Percentiles rank a stretch among this genome's conserved stretches.
phyloP scores from a whole-genome alignment of 2,888 invertebrate genomes.

The Trilocha varians region DNA sequence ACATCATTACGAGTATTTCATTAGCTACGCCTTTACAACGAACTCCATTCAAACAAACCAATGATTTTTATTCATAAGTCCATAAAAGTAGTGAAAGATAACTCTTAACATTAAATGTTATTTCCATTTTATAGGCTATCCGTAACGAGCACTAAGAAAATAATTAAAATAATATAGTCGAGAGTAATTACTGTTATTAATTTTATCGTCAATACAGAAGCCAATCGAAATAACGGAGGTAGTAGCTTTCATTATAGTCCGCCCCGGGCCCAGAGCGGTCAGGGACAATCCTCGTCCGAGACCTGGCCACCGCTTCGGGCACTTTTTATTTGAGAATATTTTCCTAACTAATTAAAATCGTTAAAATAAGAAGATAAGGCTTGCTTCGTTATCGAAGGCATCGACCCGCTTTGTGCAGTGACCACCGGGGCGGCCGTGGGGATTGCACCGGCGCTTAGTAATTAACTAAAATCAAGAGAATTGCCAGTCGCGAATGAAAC shows the following conservation, averaged over 20 bases:
- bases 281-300: conserved; percentile 55
- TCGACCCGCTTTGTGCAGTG: conserved; percentile 68
- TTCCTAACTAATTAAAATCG: conserved; percentile 74
- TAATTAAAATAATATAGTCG: conserved; percentile 37
- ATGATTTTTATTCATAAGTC: conserved; percentile 6
- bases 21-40: background rate
- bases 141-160: conserved; percentile 30
- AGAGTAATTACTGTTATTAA: conserved; percentile 50
- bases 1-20: too few species aligned
- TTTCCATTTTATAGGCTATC: conserved; percentile 19
- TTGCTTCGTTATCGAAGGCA: conserved; percentile 68
- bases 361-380: conserved; percentile 69
- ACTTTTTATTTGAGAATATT: conserved; percentile 70
- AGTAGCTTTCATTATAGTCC: conserved; percentile 44
- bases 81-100: conserved; percentile 10
- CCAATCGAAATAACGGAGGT: conserved; percentile 51
- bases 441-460: conserved; percentile 44
- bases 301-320: conserved; percentile 45
- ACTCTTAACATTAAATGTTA: conserved; percentile 17
- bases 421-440: conserved; percentile 46
- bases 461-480: conserved; percentile 63
- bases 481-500: conserved; percentile 27
- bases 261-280: conserved; percentile 49
- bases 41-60: background rate
- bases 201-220: conserved; percentile 56